phyloP scores from a whole-genome alignment of 1,140 invertebrate genomes.

The Drosophila pseudoobscura region DNA sequence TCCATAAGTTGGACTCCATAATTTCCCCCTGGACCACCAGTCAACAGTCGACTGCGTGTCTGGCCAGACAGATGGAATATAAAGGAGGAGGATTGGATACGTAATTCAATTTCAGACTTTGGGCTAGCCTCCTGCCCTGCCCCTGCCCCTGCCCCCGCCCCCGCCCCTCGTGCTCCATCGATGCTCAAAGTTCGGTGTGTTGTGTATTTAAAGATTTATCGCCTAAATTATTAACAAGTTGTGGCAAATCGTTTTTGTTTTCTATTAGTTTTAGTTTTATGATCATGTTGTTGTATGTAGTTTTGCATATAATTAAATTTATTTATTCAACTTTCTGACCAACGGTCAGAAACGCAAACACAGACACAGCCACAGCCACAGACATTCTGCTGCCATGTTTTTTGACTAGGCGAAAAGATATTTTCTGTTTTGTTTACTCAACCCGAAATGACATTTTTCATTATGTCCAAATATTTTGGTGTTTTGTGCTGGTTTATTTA shows the following conservation, averaged over 20 bases:
- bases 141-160: neutral
- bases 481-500: constrained; percentile 39
- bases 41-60: constrained; percentile 31
- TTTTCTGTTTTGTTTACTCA: constrained; percentile 52
- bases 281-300: constrained; percentile 33
- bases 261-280: constrained; percentile 32
- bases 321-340: constrained; percentile 56
- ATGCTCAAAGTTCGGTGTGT: constrained; percentile 26
- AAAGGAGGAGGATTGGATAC: too few species aligned
- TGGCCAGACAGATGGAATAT: constrained; percentile 18
- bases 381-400: constrained; percentile 25
- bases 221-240: constrained; percentile 43
- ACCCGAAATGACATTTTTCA: constrained; percentile 56
- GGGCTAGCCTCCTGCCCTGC: neutral
- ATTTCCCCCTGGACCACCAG: constrained; percentile 38
- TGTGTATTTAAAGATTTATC: constrained; percentile 43
- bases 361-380: constrained; percentile 9
- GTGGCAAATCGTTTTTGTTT: constrained; percentile 44
- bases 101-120: constrained; percentile 45
- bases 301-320: constrained; percentile 58
- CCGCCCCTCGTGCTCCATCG: constrained; percentile 4
- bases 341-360: constrained; percentile 12
- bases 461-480: constrained; percentile 48
- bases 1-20: constrained; percentile 25
- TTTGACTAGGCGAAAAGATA: constrained; percentile 25